Base-by-base conservation (phyloP, 2,888 invertebrate genomes). In the Drosophila gaucha region DNA sequence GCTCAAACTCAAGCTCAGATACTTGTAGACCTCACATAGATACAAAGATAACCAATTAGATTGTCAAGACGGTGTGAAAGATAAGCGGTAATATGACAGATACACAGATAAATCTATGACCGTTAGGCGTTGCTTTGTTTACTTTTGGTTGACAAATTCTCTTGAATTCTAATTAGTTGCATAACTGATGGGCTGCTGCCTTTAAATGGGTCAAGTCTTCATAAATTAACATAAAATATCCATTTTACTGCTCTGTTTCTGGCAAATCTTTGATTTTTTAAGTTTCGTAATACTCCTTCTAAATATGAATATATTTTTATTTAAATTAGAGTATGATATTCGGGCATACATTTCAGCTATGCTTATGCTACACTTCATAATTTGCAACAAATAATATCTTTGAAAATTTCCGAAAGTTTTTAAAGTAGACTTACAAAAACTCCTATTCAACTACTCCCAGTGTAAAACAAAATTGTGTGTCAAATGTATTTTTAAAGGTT, bases 91-190 rank as follows among this genome's bases (percentile, higher is more conserved):
- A 66, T 66, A 64, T 68, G 74, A 67, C 70, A 68, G 52, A 68
- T 54, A 58, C 64, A 18, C n/a, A 26, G 24, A 12, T 49, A 22
- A 30, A 6, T 38, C 47, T 38, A 39, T 20, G n/a, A 70, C 84
- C 84, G 86, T 86, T 83, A 86, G 84, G n/a, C 36, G 44, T 5
- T 35, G 63, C 47, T 55, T 78, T 88, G 72, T 67, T 78, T 82
- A 62, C 49, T 57, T 47, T 65, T 44, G 41, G 31, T 39, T 49
- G 38, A 57, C 30, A 54, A 50, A 43, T 38, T 58, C 41, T 39
- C 8, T 5, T 63, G 46, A 36, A 60, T 78, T 78, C 44, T 54
- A 80, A 73, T 73, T 49, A 38, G 62, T 87, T 80, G 82, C 78
- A 80, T 78, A 78, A 80, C 69, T 67, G 44, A 69, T 50, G 35